A percentile compares a stretch with the other conserved stretches of the same genome.
phyloP scores from a whole-genome alignment of 2,113 vertebrate genomes.

The Petrocephalus zakoni region DNA sequence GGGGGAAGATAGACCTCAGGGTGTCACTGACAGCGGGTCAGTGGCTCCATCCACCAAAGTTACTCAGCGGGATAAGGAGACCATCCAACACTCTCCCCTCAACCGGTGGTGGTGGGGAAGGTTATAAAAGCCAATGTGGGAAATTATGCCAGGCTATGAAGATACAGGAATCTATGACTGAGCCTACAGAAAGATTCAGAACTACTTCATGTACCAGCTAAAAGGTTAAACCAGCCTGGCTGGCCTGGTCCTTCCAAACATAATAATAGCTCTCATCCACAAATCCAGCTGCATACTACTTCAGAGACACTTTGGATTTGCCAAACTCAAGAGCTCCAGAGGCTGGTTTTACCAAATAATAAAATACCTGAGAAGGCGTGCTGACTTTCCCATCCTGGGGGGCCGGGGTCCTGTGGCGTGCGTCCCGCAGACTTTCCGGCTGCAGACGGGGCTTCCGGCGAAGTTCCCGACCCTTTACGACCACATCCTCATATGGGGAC shows the following conservation, averaged over 20 bases:
- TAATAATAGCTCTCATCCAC: not conserved
- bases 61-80: not conserved
- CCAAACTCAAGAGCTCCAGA: not conserved
- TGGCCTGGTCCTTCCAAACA: not conserved
- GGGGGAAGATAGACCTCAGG: too few relatives aligned
- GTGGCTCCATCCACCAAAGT: not conserved
- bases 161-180: not conserved
- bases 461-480: slow-evolving; percentile 78
- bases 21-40: not conserved
- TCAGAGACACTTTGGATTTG: not conserved
- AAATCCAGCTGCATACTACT: not conserved
- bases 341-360: slow-evolving; percentile 19
- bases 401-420: slow-evolving; percentile 81
- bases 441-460: slow-evolving; percentile 76
- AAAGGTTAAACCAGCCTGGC: not conserved
- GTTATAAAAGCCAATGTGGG: not conserved
- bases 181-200: not conserved
- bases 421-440: slow-evolving; percentile 71
- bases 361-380: slow-evolving; percentile 78
- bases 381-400: slow-evolving; percentile 79
- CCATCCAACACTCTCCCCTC: not conserved
- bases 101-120: not conserved
- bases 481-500: slow-evolving; percentile 97
- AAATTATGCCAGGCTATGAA: not conserved
- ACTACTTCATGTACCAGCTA: not conserved